Percentiles rank a stretch among this genome's conserved stretches.
Evolutionary conservation across 37 sponge, comb jelly and placozoan species (phyloP).

Genomic region (Beroe forskalii): DNA sequence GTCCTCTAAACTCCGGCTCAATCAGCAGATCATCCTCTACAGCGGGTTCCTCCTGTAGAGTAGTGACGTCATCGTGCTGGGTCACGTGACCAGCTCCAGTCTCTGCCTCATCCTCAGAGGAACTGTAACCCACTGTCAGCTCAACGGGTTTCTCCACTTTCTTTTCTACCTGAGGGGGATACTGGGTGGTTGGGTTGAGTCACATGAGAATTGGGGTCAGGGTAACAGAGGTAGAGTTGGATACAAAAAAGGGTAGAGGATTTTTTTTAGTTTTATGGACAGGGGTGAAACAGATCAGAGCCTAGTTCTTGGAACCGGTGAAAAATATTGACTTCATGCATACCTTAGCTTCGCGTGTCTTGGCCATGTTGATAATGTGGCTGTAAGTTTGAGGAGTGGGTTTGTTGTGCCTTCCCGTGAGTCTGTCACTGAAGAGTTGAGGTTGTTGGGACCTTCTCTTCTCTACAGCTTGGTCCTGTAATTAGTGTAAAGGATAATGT

Average conservation of each 20-base stretch:
- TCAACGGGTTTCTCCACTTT: not conserved
- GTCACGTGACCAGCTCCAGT: not conserved
- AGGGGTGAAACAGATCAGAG: too few relatives aligned
- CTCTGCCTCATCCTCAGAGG: slow-evolving; percentile 27
- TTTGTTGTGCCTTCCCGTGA: slow-evolving; percentile 51
- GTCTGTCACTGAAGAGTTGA: slow-evolving; percentile 38
- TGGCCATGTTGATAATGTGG: slow-evolving; percentile 6
- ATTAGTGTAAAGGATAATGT: too few relatives aligned
- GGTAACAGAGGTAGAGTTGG: too few relatives aligned
- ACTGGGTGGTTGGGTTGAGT: not conserved
- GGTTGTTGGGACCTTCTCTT: slow-evolving; percentile 42
- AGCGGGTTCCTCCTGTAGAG: not conserved
- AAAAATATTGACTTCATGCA: too few relatives aligned
- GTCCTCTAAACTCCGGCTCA: slow-evolving; percentile 26
- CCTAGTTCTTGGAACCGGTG: too few relatives aligned
- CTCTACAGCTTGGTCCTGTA: slow-evolving; percentile 37
- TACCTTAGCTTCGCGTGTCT: not conserved
- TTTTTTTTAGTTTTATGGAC: too few relatives aligned
- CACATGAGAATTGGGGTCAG: not conserved
- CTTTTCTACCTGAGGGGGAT: not conserved
- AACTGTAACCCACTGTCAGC: slow-evolving; percentile 47
- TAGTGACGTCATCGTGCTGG: not conserved
- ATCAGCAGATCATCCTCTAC: slow-evolving; percentile 2
- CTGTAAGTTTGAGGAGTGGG: slow-evolving; percentile 21
- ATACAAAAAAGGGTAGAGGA: too few relatives aligned